Evolutionary conservation across 2,797 vertebrate genomes (phyloP).

Genomic region (Chelon labrosus): DNA sequence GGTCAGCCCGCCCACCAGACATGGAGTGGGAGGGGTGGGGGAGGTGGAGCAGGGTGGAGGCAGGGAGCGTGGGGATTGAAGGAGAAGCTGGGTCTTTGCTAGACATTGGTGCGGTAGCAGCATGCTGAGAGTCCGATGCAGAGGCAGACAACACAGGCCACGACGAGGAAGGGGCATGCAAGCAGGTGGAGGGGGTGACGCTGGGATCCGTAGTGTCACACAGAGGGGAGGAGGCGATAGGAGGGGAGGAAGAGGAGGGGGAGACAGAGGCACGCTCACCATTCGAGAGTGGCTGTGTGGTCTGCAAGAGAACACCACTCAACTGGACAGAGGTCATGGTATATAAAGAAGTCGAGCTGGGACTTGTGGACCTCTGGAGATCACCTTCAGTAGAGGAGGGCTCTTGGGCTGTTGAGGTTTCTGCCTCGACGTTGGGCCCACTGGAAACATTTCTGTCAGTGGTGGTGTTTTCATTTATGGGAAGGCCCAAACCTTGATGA

Average conservation of each 20-base stretch:
- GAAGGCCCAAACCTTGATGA: conserved; percentile 29
- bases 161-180: conserved; percentile 92
- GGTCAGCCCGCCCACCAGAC: conserved; percentile 82
- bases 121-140: conserved; percentile 74
- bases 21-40: conserved; percentile 80
- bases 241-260: conserved; percentile 82
- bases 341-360: conserved; percentile 71
- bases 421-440: conserved; percentile 56
- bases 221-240: conserved; percentile 81
- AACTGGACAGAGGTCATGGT: conserved; percentile 78
- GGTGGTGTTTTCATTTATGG: conserved; percentile 57
- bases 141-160: conserved; percentile 85
- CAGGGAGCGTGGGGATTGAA: conserved; percentile 83
- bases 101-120: conserved; percentile 77
- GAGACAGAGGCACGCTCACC: conserved; percentile 89
- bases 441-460: conserved; percentile 59
- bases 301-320: conserved; percentile 85
- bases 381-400: conserved; percentile 79
- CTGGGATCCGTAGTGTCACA: conserved; percentile 69
- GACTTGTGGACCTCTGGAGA: conserved; percentile 81
- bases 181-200: conserved; percentile 70
- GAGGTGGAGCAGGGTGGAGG: conserved; percentile 84
- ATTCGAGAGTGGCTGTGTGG: conserved; percentile 89
- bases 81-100: conserved; percentile 83
- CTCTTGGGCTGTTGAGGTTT: conserved; percentile 75